Evolutionary conservation across 2,888 invertebrate genomes (phyloP).

Genomic region (Exephanes ischioxanthus): DNA sequence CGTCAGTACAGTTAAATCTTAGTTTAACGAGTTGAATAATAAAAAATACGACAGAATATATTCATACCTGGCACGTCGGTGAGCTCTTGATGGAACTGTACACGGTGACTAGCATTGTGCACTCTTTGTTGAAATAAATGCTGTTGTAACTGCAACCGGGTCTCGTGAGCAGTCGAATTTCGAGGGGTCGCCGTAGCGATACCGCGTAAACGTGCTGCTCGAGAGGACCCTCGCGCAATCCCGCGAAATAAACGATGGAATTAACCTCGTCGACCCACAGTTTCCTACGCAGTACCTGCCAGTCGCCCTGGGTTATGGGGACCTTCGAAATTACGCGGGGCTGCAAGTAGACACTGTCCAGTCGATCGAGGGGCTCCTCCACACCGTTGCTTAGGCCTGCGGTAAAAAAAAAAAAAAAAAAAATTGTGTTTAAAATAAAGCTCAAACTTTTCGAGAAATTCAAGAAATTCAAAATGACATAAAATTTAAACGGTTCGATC

Average conservation of each 20-base stretch:
- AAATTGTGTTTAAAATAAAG: no score
- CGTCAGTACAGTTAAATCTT: no score
- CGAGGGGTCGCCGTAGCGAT: conserved; percentile 90
- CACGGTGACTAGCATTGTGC: conserved; percentile 92
- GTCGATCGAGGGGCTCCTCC: conserved; percentile 85
- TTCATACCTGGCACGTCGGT: conserved; percentile 89
- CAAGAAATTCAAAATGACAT: no score
- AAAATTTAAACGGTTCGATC: no score
- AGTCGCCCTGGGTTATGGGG: conserved; percentile 95
- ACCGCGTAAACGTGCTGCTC: conserved; percentile 97
- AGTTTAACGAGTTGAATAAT: background rate
- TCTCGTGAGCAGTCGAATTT: conserved; percentile 91
- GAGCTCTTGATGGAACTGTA: conserved; percentile 93
- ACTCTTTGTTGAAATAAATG: conserved; percentile 87
- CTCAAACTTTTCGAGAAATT: no score
- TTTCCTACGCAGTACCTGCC: conserved; percentile 95
- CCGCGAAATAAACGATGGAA: conserved; percentile 95
- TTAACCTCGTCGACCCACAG: conserved; percentile 94
- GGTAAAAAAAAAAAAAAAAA: background rate
- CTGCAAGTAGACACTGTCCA: conserved; percentile 86
- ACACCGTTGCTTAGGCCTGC: conserved; percentile 86
- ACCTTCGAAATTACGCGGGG: conserved; percentile 90
- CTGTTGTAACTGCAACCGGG: conserved; percentile 93
- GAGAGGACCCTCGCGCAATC: conserved; percentile 94
- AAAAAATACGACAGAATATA: background rate